These are phyloP conservation scores for Rhabdophis nuchalis DNA, from an alignment of 2,797 vertebrate genomes.

Conservation along the genomic window DNA sequence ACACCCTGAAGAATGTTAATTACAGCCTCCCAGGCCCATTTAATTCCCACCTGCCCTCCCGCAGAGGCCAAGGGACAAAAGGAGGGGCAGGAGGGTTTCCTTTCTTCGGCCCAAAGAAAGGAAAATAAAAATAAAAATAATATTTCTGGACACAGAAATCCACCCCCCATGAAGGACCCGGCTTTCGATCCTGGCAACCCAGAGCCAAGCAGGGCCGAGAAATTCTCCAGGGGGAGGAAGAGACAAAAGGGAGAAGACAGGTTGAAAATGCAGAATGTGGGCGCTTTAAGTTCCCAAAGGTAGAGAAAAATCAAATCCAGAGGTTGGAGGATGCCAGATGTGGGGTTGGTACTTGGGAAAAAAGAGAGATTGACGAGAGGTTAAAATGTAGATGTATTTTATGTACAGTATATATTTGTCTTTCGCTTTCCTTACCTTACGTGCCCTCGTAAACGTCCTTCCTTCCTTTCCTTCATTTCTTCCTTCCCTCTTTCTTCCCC, in stretches of 20 bases:
- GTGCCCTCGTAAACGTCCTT: not conserved
- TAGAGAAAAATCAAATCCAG: not conserved
- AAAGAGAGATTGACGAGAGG: not conserved
- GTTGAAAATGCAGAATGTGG: not conserved
- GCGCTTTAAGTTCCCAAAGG: not conserved
- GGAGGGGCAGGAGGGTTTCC: not conserved
- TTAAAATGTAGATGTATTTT: not conserved
- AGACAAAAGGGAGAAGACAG: not conserved
- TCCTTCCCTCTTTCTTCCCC: no score
- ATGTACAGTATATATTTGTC: not conserved
- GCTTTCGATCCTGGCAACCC: not conserved
- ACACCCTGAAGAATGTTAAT: constrained; percentile 17
- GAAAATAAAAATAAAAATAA: not conserved
- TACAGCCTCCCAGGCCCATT: not conserved
- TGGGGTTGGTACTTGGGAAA: not conserved
- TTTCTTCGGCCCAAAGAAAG: not conserved
- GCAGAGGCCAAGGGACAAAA: no score
- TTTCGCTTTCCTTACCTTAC: not conserved
- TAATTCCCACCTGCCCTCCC: not conserved
- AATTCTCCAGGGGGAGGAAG: not conserved
- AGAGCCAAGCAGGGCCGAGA: not conserved
- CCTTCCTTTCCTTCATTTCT: not conserved
- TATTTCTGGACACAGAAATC: not conserved
- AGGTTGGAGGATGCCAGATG: not conserved
- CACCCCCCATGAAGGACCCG: not conserved